These are phyloP conservation scores for Ophiodon elongatus DNA, from an alignment of 2,113 vertebrate species.

Conservation along the genomic window DNA sequence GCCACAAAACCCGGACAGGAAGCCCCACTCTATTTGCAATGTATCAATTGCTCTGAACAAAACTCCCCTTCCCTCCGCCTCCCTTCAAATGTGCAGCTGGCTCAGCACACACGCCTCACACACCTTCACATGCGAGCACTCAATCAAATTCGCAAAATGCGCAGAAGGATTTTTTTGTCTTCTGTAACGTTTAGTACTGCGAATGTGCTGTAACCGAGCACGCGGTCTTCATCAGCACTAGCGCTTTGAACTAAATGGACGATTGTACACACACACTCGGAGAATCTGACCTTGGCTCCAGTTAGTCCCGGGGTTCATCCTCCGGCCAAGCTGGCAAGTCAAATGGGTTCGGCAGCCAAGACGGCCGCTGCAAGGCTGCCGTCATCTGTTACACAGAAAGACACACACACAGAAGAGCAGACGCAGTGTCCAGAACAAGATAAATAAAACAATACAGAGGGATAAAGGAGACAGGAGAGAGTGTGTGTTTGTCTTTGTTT, in stretches of 20 bases:
- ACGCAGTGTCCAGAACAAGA: slow-evolving; percentile 15
- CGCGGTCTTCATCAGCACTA: slow-evolving; percentile 59
- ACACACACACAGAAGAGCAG: slow-evolving; percentile 14
- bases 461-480: neutral
- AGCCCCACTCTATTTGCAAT: slow-evolving; percentile 87
- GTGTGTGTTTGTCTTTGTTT: slow-evolving; percentile 1
- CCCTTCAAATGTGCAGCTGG: slow-evolving; percentile 73
- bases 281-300: slow-evolving; percentile 77
- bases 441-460: slow-evolving; percentile 4
- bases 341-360: slow-evolving; percentile 68
- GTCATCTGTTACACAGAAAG: slow-evolving; percentile 66
- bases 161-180: slow-evolving; percentile 21
- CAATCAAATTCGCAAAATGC: slow-evolving; percentile 45
- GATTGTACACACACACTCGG: slow-evolving; percentile 12
- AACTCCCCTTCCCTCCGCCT: slow-evolving; percentile 81
- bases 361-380: slow-evolving; percentile 65
- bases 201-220: slow-evolving; percentile 66
- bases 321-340: slow-evolving; percentile 72
- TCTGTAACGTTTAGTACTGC: slow-evolving; percentile 32
- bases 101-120: slow-evolving; percentile 75
- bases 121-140: slow-evolving; percentile 55
- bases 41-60: slow-evolving; percentile 86
- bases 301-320: slow-evolving; percentile 70
- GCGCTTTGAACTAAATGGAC: slow-evolving; percentile 53
- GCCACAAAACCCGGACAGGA: slow-evolving; percentile 85